phyloP scores from a whole-genome alignment of 2,797 vertebrate species.

The Characodon lateralis region DNA sequence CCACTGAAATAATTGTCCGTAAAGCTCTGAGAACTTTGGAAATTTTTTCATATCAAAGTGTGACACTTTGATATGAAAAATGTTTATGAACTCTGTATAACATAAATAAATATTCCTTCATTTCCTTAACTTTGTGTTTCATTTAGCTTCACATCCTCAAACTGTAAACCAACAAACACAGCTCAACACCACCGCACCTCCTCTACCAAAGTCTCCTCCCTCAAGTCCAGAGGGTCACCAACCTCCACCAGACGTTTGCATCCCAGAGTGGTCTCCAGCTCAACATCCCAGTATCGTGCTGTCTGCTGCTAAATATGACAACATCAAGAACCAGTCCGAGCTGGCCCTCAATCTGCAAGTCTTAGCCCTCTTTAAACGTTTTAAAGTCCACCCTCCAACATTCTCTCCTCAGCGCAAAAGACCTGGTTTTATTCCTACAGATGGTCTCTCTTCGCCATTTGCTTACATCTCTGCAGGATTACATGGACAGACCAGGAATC shows the following conservation, averaged over 20 bases:
- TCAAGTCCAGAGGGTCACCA: conserved; percentile 1
- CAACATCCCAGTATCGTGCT: background rate
- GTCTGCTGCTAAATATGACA: background rate
- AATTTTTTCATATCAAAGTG: background rate
- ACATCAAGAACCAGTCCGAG: background rate
- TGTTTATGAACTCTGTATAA: background rate
- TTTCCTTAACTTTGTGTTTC: conserved; percentile 2
- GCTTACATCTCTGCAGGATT: background rate
- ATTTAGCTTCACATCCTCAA: background rate
- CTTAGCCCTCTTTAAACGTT: conserved; percentile 26
- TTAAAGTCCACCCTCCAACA: background rate
- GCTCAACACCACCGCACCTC: too few species aligned
- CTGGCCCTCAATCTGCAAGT: background rate
- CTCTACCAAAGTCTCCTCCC: background rate
- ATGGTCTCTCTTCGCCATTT: background rate
- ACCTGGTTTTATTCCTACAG: background rate
- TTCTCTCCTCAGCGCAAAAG: background rate
- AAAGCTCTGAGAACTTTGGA: too few species aligned
- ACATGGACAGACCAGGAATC: background rate
- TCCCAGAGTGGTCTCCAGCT: background rate
- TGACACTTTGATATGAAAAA: background rate
- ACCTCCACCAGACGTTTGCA: background rate
- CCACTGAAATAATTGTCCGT: too few species aligned
- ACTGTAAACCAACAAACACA: background rate
- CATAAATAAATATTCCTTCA: background rate